Evolutionary conservation across 2,113 vertebrate species (phyloP), one percentile per base, ranked within the genome.

Genomic region (Melanostigma gelatinosum): DNA sequence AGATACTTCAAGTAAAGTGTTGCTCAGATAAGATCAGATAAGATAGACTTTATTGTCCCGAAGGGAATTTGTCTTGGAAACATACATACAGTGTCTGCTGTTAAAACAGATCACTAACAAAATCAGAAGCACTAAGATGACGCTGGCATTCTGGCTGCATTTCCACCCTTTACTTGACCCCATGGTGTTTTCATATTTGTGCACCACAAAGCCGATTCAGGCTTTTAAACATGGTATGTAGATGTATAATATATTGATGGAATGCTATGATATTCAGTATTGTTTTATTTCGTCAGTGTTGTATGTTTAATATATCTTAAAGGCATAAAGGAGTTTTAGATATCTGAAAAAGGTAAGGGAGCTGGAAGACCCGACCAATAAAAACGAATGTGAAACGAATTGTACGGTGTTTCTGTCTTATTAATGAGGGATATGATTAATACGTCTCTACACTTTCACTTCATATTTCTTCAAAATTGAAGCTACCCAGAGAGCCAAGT

Each of bases 361-460:
- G 94, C 94, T 94, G 93, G 87, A 92, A 88, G 89, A 93, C 88
- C 89, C 94, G 90, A 95, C 93, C 94, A 95, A 91, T 91, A 91
- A 94, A 94, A 82, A 91, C 88, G 79, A 78, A 79, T 72, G 81
- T 93, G 90, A 93, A 93, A 88, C 83, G 4, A 27, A 27, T 18
- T 3, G 57, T 8, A 8, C 24, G 0, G 89, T 89, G 92, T 94
- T 11, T 70, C 0, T 88, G 84, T 89, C 86, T 95, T 77, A 88
- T 85, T 71, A 12, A 64, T 34, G 73, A 29, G 3, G 0, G n/a
- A 50, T 13, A 13, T 12, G 22, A 58, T 32, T 0, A 4, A 34
- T 50, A 52, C 54, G 12, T 46, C 9, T 11, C 8, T 15, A 32
- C 15, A 27, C 1, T 44, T 12, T 8, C 7, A 46, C 38, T 27